Evolutionary conservation across 1,140 invertebrate species (phyloP), one percentile per base, ranked within the genome.

Genomic region (Caenorhabditis latens): DNA sequence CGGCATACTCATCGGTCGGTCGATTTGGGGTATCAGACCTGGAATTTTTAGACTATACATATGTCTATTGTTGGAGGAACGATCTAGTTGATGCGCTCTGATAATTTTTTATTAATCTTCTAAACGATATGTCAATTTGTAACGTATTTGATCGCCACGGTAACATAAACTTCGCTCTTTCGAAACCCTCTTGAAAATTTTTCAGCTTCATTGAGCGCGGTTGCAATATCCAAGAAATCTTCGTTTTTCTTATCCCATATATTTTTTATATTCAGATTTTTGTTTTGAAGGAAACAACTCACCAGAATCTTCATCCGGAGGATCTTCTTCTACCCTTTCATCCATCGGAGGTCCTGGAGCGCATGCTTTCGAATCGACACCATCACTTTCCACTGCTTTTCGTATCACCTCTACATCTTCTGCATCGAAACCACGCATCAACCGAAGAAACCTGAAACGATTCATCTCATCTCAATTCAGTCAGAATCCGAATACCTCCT

Each of bases 331-430:
- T 65, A 91, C 90, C 50, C 90, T 86, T 53, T 92, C 84, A 65
- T 92, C 91, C 91, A 92, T 92, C 48, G 91, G 91, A 6, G 91
- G 91, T 8, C 91, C 91, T 2, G 91, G 91, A 24, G 92, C 92
- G 82, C 91, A 92, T 32, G 24, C 91, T 90, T 84, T 84, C 9
- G 87, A 65, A 84, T 88, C 87, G 19, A 84, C 75, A 43, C 87
- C 87, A 48, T 84, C 75, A 55, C 65, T 79, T 43, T 84, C 83
- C 61, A 88, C 57, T 43, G 92, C 91, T 87, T 89, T 90, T 85
- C 90, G 58, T 50, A 92, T 85, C 19, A 92, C 92, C 50, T 92
- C 92, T 43, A 92, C 87, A 71, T 92, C 91, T 85, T 92, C 91
- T 9, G 91, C 87, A 86, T 92, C 91, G 79, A 92, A 92, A 24